Evolutionary conservation across 2,797 vertebrate species (phyloP), one percentile per base, ranked within the genome.

Genomic region (Mycteria americana): DNA sequence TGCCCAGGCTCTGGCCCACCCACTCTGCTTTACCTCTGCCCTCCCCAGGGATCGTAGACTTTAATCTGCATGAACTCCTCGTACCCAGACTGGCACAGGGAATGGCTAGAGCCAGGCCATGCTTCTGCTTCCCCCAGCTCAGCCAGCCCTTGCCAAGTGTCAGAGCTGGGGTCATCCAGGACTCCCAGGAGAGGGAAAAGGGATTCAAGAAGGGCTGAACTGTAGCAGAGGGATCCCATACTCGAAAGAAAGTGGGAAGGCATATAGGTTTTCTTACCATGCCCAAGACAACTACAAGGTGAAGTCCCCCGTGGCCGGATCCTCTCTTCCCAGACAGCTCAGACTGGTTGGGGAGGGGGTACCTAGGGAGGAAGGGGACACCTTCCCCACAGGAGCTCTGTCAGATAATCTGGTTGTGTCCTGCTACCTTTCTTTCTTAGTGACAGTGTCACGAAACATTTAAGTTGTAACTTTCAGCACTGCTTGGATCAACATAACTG

Each of bases 81-180:
- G 1, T 2, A 21, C 2, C 12, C 8, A 6, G 48, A 45, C 19
- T 6, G 39, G 16, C 39, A 53, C 0, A 5, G 22, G 31, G 18
- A 89, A 73, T 10, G 11, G 33, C 17, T 30, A 18, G 35, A 85
- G 54, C 25, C 77, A 85, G 86, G 39, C 7, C 37, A 10, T 2
- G 16, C n/a, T 81, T 62, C 74, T 89, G 35, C 75, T 73, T 63
- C 9, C 35, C 18, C 3, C 27, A 35, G 13, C 39, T 53, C 79
- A 67, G 64, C 22, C 39, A 70, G 51, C 5, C 11, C 21, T 21
- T 41, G 60, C 13, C 27, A 53, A 59, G 9, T 2, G 7, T 28
- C 72, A 85, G 46, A 65, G 28, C 15, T 3, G 8, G 18, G 17
- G 27, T 39, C n/a, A 57, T 28, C 13, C 10, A 37, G 33, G 33